Percentiles rank a stretch among this genome's conserved stretches.
phyloP scores from a whole-genome alignment of 2,113 vertebrate species.

The Erinaceus europaeus region DNA sequence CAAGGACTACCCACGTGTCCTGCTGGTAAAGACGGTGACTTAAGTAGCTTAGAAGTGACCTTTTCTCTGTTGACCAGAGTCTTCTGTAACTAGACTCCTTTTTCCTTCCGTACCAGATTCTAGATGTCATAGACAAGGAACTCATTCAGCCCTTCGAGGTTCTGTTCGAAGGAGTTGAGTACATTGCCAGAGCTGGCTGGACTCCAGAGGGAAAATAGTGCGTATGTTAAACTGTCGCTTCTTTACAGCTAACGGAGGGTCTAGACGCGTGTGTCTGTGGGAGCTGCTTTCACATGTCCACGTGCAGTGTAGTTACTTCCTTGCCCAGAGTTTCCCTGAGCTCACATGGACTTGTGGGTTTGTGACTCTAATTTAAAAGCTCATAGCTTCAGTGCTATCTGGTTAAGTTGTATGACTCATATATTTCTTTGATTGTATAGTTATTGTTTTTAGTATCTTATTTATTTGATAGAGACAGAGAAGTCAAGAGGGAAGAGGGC shows the following conservation, averaged over 20 bases:
- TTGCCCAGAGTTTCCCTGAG: neutral
- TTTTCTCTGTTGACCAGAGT: neutral
- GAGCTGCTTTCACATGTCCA: conserved; percentile 3
- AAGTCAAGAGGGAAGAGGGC: too few species aligned
- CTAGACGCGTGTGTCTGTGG: neutral
- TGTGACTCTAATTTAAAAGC: neutral
- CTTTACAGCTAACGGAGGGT: conserved; percentile 10
- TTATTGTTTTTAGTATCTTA: too few species aligned
- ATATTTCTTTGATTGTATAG: too few species aligned
- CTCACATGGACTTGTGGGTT: neutral
- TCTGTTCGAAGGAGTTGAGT: conserved; percentile 88
- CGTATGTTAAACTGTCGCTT: conserved; percentile 80
- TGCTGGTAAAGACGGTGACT: neutral
- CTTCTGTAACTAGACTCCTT: conserved; percentile 73
- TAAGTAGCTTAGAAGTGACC: conserved; percentile 33
- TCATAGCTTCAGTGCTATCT: too few species aligned
- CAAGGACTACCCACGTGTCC: neutral
- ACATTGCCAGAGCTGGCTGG: conserved; percentile 90
- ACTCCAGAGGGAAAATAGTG: conserved; percentile 89
- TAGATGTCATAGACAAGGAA: conserved; percentile 86
- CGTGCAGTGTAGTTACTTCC: conserved; percentile 12
- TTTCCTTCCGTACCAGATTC: conserved; percentile 83
- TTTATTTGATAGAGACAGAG: too few species aligned
- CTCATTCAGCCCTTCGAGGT: conserved; percentile 88
- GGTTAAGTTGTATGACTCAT: too few species aligned